phyloP scores from a whole-genome alignment of 2,888 invertebrate species.

The Dusona sp. region DNA sequence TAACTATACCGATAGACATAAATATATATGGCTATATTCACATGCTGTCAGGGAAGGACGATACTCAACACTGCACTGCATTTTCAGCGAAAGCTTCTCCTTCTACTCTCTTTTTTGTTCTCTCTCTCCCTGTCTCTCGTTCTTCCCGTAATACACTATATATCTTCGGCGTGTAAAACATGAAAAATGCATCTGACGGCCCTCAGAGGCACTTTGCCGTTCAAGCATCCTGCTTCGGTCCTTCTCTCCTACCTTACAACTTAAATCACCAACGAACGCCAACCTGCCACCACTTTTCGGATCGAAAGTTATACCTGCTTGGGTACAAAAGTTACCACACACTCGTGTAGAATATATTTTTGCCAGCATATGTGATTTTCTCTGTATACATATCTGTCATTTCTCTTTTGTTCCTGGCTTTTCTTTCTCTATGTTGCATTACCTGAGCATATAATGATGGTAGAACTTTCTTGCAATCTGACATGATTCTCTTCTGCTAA shows the following conservation, averaged over 20 bases:
- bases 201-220: constrained; percentile 81
- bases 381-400: constrained; percentile 4
- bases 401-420: constrained; percentile 6
- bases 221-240: constrained; percentile 76
- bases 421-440: neutral
- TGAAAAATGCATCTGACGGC: constrained; percentile 83
- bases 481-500: constrained; percentile 21
- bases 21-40: constrained; percentile 25
- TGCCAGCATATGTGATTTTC: constrained; percentile 15
- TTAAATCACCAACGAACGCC: constrained; percentile 68
- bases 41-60: constrained; percentile 35
- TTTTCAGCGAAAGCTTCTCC: constrained; percentile 52
- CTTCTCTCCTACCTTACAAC: constrained; percentile 11
- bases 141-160: constrained; percentile 68
- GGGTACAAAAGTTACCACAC: constrained; percentile 70
- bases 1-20: constrained; percentile 42
- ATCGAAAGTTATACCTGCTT: constrained; percentile 82
- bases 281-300: constrained; percentile 82
- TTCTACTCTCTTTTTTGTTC: neutral
- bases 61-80: constrained; percentile 54
- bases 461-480: constrained; percentile 1
- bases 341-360: constrained; percentile 34
- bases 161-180: constrained; percentile 78
- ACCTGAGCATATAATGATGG: constrained; percentile 4
- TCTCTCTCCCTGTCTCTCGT: constrained; percentile 10